Percentiles rank a stretch among this genome's conserved stretches.
phyloP scores from a whole-genome alignment of 2,888 invertebrate genomes.

The Lamellibrachia columna region DNA sequence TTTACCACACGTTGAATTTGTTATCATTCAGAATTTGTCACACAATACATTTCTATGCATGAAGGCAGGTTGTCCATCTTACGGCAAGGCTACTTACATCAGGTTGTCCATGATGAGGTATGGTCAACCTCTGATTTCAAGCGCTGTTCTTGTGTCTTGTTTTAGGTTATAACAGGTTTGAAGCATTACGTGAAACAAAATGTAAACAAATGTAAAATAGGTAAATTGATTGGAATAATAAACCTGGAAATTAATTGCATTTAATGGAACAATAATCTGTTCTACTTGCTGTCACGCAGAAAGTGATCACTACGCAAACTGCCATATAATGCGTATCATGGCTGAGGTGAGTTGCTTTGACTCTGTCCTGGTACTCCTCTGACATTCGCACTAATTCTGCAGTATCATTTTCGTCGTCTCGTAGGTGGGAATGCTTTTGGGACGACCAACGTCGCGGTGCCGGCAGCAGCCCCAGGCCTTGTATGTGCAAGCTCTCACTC shows the following conservation, averaged over 20 bases:
- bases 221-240: background rate
- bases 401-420: background rate
- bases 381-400: slow-evolving; percentile 1
- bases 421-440: background rate
- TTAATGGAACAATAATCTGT: background rate
- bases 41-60: background rate
- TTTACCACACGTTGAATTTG: background rate
- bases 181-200: too few species aligned
- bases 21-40: background rate
- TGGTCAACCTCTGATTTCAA: too few species aligned
- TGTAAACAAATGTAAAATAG: too few species aligned
- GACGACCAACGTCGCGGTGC: background rate
- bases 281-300: background rate
- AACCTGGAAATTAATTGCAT: background rate
- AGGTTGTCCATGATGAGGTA: background rate
- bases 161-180: too few species aligned
- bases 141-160: too few species aligned
- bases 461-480: background rate
- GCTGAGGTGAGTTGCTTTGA: background rate
- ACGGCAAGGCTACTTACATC: background rate
- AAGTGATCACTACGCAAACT: background rate
- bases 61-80: background rate
- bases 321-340: background rate
- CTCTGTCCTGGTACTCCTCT: background rate
- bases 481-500: background rate